phyloP scores from a whole-genome alignment of 2,797 vertebrate species.

The Sphenopsis melanotis region DNA sequence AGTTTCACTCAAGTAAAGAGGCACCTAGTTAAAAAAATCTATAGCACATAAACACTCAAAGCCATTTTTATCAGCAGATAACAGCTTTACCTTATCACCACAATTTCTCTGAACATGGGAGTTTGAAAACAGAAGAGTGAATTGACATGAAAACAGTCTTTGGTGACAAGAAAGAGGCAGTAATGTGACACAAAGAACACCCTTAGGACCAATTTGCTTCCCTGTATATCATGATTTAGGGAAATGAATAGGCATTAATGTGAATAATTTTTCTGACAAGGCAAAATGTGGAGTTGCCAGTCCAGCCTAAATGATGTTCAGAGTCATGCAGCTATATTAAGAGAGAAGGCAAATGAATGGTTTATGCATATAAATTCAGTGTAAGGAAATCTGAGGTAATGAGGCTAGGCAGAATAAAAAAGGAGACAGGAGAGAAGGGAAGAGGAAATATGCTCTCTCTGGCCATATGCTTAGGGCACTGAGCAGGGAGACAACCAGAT shows the following conservation, averaged over 20 bases:
- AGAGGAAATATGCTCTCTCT: not conserved
- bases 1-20: not conserved
- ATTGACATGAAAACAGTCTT: not conserved
- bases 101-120: not conserved
- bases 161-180: not conserved
- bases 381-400: conserved; percentile 29
- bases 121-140: not conserved
- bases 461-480: conserved; percentile 41
- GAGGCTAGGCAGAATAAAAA: not conserved
- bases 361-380: not conserved
- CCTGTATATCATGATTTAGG: not conserved
- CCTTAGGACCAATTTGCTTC: not conserved
- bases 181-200: not conserved
- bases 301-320: not conserved
- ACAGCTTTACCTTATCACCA: not conserved
- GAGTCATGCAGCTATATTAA: not conserved
- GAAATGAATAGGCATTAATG: not conserved
- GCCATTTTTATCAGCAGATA: not conserved
- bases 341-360: not conserved
- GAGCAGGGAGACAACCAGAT: conserved; percentile 31
- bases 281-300: not conserved
- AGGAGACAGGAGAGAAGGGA: not conserved
- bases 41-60: not conserved
- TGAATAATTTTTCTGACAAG: conserved; percentile 11
- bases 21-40: not conserved